Evolutionary conservation across 2,888 invertebrate genomes (phyloP), one percentile per base, ranked within the genome.

Genomic region (Xanthia icteritia): DNA sequence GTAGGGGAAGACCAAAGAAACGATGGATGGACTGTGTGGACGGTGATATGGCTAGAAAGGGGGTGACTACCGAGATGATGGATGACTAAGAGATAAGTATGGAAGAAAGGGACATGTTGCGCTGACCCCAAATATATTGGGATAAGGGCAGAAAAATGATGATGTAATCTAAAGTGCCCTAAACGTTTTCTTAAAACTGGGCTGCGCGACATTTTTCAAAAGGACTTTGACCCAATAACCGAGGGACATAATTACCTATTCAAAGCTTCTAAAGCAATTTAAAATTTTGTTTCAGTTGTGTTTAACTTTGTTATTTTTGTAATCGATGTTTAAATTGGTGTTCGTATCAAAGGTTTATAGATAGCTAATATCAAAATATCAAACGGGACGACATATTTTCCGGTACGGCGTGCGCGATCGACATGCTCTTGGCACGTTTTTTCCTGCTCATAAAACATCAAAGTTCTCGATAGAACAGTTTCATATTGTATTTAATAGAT

Each of bases 341-440:
- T 70, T 63, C 8, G 42, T 63, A 60, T 63, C 23, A 73, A 54
- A 63, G 58, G 3, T 81, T 71, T 61, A 81, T 69, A 58, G 60
- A 68, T 58, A 61, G 85, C 31, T 66, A 54, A 65, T 82, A 78
- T 60, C 48, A 45, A 60, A 66, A 66, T 83, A 78, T 68, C 36
- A 66, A 65, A 60, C 39, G 42, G 51, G 39, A 54, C 13, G 61
- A 71, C 31, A 61, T 73, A 60, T 82, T 80, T 73, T 70, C 31
- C 56, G 63, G 56, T 51, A 51, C 27, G 36, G 15, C 71, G 65
- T 42, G 54, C 27, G 27, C 27, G 64, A 56, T 77, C 15, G 56
- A 82, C 81, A 79, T 77, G 82, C 68, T 86, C 81, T 88, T 85
- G 87, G 81, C 84, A 87, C 86, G 80, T 72, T 69, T 83, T 84